phyloP scores from a whole-genome alignment of 2,888 invertebrate species.

The Pyralis farinalis region DNA sequence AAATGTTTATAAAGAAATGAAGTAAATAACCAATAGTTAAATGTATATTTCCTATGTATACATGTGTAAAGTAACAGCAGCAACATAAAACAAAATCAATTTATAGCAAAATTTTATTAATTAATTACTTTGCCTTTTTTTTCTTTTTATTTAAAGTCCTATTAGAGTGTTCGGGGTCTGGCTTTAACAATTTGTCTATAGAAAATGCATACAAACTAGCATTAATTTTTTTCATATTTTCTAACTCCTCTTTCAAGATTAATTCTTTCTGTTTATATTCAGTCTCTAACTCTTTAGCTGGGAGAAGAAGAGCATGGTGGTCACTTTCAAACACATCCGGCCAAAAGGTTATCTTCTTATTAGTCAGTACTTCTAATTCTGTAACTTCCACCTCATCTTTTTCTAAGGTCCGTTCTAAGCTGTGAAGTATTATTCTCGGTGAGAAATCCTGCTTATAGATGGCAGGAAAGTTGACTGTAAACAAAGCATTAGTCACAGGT shows the following conservation, averaged over 20 bases:
- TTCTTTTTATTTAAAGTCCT: slow-evolving; percentile 45
- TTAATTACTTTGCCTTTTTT: slow-evolving; percentile 24
- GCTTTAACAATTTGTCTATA: slow-evolving; percentile 61
- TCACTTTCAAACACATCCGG: slow-evolving; percentile 29
- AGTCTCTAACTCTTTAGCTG: slow-evolving; percentile 37
- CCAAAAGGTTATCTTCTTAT: slow-evolving; percentile 66
- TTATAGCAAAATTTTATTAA: slow-evolving; percentile 16
- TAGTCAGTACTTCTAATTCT: slow-evolving; percentile 65
- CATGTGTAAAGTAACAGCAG: too few relatives aligned
- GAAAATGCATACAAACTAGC: slow-evolving; percentile 80
- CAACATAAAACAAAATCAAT: slow-evolving; percentile 1
- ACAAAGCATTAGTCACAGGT: slow-evolving; percentile 86
- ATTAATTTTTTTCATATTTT: slow-evolving; percentile 79
- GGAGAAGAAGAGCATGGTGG: slow-evolving; percentile 22
- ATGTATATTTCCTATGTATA: too few relatives aligned
- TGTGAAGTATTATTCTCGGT: slow-evolving; percentile 79
- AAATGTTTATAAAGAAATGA: too few relatives aligned
- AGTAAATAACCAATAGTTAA: too few relatives aligned
- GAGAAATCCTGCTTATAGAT: slow-evolving; percentile 82
- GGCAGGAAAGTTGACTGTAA: slow-evolving; percentile 81
- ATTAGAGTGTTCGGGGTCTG: slow-evolving; percentile 30
- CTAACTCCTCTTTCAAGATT: slow-evolving; percentile 69
- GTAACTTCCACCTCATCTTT: slow-evolving; percentile 61
- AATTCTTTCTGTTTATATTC: slow-evolving; percentile 46
- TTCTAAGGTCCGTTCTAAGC: slow-evolving; percentile 83